Percentiles rank a stretch among this genome's conserved stretches.
These are phyloP conservation scores for Melieria crassipennis DNA, from an alignment of 2,888 invertebrate species.

Conservation along the genomic window DNA sequence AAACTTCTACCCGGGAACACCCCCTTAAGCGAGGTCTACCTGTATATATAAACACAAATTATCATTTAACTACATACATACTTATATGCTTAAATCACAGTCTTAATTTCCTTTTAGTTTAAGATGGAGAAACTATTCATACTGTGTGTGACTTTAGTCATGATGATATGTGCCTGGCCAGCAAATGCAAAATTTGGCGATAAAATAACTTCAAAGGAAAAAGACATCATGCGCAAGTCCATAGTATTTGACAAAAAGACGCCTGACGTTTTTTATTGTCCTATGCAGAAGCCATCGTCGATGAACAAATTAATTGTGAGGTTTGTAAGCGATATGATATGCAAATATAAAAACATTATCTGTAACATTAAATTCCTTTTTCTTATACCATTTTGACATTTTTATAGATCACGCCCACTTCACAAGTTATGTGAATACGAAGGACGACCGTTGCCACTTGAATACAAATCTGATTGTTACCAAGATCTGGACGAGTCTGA, in stretches of 20 bases:
- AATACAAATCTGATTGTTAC: constrained; percentile 82
- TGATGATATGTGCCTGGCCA: constrained; percentile 43
- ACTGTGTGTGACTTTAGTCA: too few species aligned
- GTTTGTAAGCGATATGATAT: constrained; percentile 55
- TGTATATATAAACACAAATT: too few species aligned
- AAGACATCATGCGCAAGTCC: constrained; percentile 80
- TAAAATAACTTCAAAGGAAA: constrained; percentile 65
- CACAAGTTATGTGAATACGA: constrained; percentile 80
- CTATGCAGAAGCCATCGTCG: constrained; percentile 79
- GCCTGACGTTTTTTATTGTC: constrained; percentile 82
- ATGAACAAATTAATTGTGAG: constrained; percentile 78
- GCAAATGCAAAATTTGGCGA: constrained; percentile 52
- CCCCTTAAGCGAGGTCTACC: too few species aligned
- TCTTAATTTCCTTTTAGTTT: too few species aligned
- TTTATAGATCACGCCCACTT: constrained; percentile 71
- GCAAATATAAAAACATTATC: too few species aligned
- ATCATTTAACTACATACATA: too few species aligned
- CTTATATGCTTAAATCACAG: too few species aligned
- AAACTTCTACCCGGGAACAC: too few species aligned
- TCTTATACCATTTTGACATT: too few species aligned
- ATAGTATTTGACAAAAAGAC: constrained; percentile 83
- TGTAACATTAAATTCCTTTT: too few species aligned
- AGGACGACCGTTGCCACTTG: constrained; percentile 74
- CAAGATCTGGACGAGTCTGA: constrained; percentile 82
- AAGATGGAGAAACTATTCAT: too few species aligned